Evolutionary conservation across 1,140 invertebrate genomes (phyloP), one percentile per base, ranked within the genome.

Genomic region (Ceratina australensis): DNA sequence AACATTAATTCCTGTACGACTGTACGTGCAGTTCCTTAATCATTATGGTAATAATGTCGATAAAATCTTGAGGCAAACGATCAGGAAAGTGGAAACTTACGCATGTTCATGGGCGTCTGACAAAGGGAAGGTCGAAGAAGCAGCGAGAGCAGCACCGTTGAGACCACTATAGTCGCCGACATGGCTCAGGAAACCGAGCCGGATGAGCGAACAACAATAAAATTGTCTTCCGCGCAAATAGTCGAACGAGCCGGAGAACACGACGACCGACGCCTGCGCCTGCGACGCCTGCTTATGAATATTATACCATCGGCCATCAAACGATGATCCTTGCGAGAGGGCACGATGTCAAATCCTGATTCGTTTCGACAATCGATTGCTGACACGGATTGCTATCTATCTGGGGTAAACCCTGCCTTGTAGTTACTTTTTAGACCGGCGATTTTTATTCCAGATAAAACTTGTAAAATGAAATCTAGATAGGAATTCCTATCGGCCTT

Each of bases 231-330:
- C 80, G 80, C 66, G 69, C 73, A 80, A 67, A 69, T 66, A 13
- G 26, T 2, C 57, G 47, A 10, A 24, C 66, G 54, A 61, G 76
- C 78, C 78, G 72, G 75, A 69, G 68, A 74, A 83, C 79, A 83
- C 72, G 71, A 68, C 79, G 78, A 77, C 80, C 80, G 86, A 89
- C 89, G 90, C 88, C 88, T 90, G 89, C 89, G 90, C 89, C 24
- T 7, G 83, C 75, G 24, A 64, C 76, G 24, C 84, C 61, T 72
- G 72, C 73, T 87, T 88, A 89, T 91, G 76, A 90, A 91, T 90
- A 89, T 90, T 91, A 74, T 81, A 89, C 86, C 75, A 33, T 15
- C 73, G 77, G 75, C 85, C 79, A 85, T 90, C 87, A 88, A 90
- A 90, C 88, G 82, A 73, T 84, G 78, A 77, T 79, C 86, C 84